These are phyloP conservation scores for Nyctalus aviator DNA, from an alignment of 2,797 vertebrate species.

Conservation along the genomic window DNA sequence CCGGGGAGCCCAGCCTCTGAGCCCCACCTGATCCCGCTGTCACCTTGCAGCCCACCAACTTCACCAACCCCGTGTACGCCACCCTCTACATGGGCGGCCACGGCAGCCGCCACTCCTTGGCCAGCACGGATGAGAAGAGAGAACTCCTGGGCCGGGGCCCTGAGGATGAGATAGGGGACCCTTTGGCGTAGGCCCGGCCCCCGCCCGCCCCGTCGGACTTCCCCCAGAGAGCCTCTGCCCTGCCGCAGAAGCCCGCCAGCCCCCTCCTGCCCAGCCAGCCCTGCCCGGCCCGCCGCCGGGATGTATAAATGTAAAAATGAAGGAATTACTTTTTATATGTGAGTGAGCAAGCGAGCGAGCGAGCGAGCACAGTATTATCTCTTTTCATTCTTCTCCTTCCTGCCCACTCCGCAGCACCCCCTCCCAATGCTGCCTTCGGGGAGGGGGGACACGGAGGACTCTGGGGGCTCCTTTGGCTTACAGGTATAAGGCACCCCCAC, in stretches of 20 bases:
- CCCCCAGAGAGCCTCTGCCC: constrained; percentile 63
- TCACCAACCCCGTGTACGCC: constrained; percentile 98
- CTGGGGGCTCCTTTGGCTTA: constrained; percentile 54
- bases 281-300: constrained; percentile 83
- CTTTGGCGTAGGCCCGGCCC: constrained; percentile 92
- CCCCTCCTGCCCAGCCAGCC: constrained; percentile 77
- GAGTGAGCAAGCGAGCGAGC: constrained; percentile 86
- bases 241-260: constrained; percentile 56
- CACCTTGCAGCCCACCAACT: constrained; percentile 94
- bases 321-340: constrained; percentile 99
- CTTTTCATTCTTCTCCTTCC: constrained; percentile 88
- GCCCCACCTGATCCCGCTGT: neutral
- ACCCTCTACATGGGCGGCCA: constrained; percentile 98
- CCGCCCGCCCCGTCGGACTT: constrained; percentile 41
- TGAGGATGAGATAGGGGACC: constrained; percentile 96
- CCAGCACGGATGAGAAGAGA: constrained; percentile 98
- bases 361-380: constrained; percentile 96
- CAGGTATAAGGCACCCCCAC: constrained; percentile 32
- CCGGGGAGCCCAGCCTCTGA: neutral
- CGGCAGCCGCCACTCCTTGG: constrained; percentile 97
- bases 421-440: constrained; percentile 71
- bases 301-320: constrained; percentile 99
- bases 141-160: constrained; percentile 94
- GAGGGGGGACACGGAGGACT: constrained; percentile 63
- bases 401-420: constrained; percentile 88